These are phyloP conservation scores for Danio rerio DNA, from an alignment of 2,113 vertebrate genomes.

Conservation along the genomic window DNA sequence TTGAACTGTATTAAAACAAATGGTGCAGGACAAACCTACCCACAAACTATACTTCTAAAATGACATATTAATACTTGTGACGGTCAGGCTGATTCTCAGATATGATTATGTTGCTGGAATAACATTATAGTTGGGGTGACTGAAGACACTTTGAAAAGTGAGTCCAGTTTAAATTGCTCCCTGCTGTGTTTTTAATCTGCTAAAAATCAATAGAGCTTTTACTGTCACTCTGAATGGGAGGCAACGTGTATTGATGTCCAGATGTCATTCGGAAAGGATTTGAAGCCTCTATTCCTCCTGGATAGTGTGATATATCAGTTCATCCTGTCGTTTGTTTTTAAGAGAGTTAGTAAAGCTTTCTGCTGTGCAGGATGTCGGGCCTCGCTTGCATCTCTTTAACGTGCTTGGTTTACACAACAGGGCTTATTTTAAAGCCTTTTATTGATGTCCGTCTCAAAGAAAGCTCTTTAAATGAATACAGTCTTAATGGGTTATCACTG, in stretches of 20 bases:
- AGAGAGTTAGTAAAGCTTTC: conserved; percentile 60
- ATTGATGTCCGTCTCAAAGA: conserved; percentile 61
- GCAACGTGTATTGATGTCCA: conserved; percentile 75
- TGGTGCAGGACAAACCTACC: conserved; percentile 8
- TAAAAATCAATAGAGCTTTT: conserved; percentile 80
- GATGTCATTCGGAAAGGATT: conserved; percentile 73
- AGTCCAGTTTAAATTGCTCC: conserved; percentile 81
- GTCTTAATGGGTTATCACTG: conserved; percentile 65
- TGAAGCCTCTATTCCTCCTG: conserved; percentile 69
- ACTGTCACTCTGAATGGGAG: conserved; percentile 73
- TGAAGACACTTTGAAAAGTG: conserved; percentile 70
- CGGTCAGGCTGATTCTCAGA: background rate
- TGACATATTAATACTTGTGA: background rate
- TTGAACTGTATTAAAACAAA: background rate
- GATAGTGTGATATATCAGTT: conserved; percentile 63
- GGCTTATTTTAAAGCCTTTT: conserved; percentile 57
- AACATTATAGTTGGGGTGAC: conserved; percentile 67
- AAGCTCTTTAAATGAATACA: conserved; percentile 67
- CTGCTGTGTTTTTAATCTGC: conserved; percentile 76
- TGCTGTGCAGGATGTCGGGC: conserved; percentile 40
- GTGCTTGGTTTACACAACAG: conserved; percentile 60
- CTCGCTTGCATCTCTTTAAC: conserved; percentile 40
- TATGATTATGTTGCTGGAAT: conserved; percentile 64
- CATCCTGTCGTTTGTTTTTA: conserved; percentile 60
- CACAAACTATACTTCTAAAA: background rate